Percentiles rank a stretch among this genome's conserved stretches.
phyloP scores from a whole-genome alignment of 2,113 vertebrate species.

The Solea senegalensis region DNA sequence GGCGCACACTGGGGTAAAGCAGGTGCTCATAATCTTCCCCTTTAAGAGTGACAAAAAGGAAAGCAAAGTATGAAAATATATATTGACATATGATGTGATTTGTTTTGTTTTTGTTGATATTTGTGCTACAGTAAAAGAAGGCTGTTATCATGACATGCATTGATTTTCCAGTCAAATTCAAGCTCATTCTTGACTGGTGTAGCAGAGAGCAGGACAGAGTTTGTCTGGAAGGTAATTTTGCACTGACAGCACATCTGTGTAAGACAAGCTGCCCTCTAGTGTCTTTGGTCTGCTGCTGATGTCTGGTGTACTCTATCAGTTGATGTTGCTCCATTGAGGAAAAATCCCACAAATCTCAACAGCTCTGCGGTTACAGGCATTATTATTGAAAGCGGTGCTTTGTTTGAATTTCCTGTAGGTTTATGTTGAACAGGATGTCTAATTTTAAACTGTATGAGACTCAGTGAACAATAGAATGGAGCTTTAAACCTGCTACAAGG shows the following conservation, averaged over 20 bases:
- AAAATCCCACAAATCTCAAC: background rate
- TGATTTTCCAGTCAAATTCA: background rate
- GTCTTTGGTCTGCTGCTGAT: conserved; percentile 3
- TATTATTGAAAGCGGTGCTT: conserved; percentile 14
- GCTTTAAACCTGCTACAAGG: background rate
- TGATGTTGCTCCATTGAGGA: conserved; percentile 6
- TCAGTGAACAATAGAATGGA: conserved; percentile 34
- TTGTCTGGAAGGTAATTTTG: background rate
- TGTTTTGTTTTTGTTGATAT: no score
- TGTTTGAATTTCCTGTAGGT: conserved; percentile 62
- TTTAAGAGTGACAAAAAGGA: no score
- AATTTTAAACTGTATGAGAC: conserved; percentile 25
- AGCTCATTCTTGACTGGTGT: background rate
- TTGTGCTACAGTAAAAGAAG: no score
- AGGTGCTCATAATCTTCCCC: no score
- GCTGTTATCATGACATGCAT: no score
- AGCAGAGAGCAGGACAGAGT: background rate
- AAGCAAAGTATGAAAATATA: no score
- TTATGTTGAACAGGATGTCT: conserved; percentile 52
- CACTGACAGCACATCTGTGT: conserved; percentile 35
- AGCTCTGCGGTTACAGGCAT: conserved; percentile 13
- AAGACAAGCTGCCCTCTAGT: conserved; percentile 14
- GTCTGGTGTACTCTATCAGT: background rate
- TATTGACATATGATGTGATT: no score
- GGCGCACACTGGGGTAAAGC: no score